These are phyloP conservation scores for Menidia beryllina DNA, from an alignment of 2,113 vertebrate genomes.

Conservation along the genomic window DNA sequence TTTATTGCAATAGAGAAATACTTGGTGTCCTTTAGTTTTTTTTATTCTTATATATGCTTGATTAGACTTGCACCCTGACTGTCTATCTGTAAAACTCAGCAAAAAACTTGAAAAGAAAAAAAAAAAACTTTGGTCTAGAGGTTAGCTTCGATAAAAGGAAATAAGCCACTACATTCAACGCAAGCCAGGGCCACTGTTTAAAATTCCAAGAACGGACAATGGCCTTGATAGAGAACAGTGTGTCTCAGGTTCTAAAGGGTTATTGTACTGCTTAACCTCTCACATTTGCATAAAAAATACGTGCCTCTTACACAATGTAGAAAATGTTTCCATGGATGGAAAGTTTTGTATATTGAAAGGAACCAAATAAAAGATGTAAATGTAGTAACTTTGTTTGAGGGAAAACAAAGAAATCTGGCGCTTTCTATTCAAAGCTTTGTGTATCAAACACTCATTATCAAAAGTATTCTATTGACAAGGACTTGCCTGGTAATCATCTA, in stretches of 20 bases:
- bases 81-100: background rate
- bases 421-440: background rate
- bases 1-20: background rate
- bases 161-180: background rate
- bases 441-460: background rate
- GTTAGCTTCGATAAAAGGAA: background rate
- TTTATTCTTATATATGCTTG: background rate
- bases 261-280: background rate
- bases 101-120: background rate
- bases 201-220: background rate
- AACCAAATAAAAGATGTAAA: background rate
- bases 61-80: background rate
- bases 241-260: background rate
- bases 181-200: background rate
- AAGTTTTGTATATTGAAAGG: background rate
- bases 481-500: background rate
- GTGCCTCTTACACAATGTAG: background rate
- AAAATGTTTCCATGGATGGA: background rate
- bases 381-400: background rate
- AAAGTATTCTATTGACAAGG: background rate
- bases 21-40: background rate
- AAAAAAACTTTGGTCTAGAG: background rate
- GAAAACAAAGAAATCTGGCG: no score
- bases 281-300: background rate
- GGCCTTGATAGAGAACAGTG: background rate